These are phyloP conservation scores for Erannis defoliaria DNA, from an alignment of 2,888 invertebrate species.

Conservation along the genomic window DNA sequence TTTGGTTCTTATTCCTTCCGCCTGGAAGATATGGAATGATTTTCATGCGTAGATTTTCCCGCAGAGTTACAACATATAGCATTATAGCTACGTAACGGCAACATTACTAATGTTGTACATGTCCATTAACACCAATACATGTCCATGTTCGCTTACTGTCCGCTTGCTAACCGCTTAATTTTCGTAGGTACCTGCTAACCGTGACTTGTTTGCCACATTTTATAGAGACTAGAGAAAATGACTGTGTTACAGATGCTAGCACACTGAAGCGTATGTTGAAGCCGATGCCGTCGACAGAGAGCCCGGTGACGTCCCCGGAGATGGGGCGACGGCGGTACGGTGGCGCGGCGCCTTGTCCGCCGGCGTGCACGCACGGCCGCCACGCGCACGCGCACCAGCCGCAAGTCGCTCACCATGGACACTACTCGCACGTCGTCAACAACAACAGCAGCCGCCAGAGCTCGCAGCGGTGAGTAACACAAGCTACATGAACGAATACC, in stretches of 20 bases:
- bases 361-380: conserved; percentile 87
- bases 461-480: conserved; percentile 87
- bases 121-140: too few relatives aligned
- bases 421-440: conserved; percentile 79
- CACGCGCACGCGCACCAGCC: conserved; percentile 82
- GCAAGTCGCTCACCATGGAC: conserved; percentile 83
- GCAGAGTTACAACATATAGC: too few relatives aligned
- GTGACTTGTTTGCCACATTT: too few relatives aligned
- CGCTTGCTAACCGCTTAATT: too few relatives aligned
- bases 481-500: too few relatives aligned
- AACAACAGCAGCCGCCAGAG: conserved; percentile 89
- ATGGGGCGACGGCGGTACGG: conserved; percentile 94
- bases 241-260: conserved; percentile 89
- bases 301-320: conserved; percentile 96
- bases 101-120: too few relatives aligned
- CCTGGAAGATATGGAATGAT: too few relatives aligned
- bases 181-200: too few relatives aligned
- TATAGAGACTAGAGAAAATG: not conserved
- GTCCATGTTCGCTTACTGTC: too few relatives aligned
- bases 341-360: conserved; percentile 84
- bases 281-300: conserved; percentile 96
- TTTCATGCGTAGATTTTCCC: too few relatives aligned
- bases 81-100: too few relatives aligned
- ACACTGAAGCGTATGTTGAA: conserved; percentile 97
- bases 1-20: too few relatives aligned